Conservation (phyloP, 2,888 invertebrate species). For the Cheilosia pagana region DNA sequence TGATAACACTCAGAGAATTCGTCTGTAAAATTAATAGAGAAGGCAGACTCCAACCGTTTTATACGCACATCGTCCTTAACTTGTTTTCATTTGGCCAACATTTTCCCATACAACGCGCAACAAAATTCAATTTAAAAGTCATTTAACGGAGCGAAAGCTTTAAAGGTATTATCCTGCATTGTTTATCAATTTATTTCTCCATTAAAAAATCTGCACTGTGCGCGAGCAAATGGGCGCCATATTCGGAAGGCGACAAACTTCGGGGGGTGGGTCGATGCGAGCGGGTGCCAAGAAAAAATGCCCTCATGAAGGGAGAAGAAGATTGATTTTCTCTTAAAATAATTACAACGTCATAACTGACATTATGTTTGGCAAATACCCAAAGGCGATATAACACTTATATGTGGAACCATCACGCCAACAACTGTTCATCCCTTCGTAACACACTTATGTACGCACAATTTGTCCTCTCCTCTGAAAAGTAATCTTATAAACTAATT, state of each 20-base stretch:
- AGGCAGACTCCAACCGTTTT: conserved; percentile 13
- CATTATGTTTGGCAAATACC: conserved; percentile 68
- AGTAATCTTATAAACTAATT: conserved; percentile 72
- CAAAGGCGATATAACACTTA: conserved; percentile 29
- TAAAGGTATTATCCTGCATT: conserved; percentile 77
- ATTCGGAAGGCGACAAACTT: conserved; percentile 43
- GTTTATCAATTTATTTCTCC: conserved; percentile 77
- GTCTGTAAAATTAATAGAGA: conserved; percentile 17
- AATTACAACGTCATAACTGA: conserved; percentile 70
- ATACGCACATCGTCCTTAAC: conserved; percentile 1
- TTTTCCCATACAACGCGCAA: conserved; percentile 58
- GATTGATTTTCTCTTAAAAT: conserved; percentile 64
- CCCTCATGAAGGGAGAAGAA: conserved; percentile 22
- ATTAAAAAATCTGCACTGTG: conserved; percentile 75
- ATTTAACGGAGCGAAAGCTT: conserved; percentile 77
- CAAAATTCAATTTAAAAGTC: conserved; percentile 78
- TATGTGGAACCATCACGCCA: conserved; percentile 25
- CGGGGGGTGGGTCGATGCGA: no score
- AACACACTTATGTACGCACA: conserved; percentile 53
- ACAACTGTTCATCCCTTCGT: conserved; percentile 46
- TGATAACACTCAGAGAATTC: conserved; percentile 55
- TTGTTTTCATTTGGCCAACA: conserved; percentile 10
- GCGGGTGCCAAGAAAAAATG: background rate
- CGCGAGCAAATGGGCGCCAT: conserved; percentile 28
- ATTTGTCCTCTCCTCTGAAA: conserved; percentile 43